A percentile compares a stretch with the other conserved stretches of the same genome.
phyloP scores from a whole-genome alignment of 2,113 vertebrate species.

The Eubucco bourcierii region DNA sequence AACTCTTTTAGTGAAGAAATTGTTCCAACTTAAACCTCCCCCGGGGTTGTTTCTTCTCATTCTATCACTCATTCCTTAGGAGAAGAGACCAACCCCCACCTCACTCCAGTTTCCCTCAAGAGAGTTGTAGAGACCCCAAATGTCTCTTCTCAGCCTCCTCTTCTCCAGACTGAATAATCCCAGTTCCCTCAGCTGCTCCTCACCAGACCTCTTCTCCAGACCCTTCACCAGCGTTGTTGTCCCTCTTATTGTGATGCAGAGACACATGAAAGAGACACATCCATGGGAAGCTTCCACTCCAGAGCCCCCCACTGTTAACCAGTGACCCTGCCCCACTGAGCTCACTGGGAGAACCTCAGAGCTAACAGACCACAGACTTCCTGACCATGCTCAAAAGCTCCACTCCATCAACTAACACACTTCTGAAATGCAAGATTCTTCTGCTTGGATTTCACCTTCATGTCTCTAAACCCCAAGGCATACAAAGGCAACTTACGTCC shows the following conservation, averaged over 20 bases:
- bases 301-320: not conserved
- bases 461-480: not conserved
- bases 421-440: not conserved
- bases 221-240: no score
- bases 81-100: no score
- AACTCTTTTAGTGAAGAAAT: no score
- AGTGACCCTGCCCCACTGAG: rapidly evolving
- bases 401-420: rapidly evolving
- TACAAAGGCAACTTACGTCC: not conserved
- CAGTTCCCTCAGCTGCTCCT: no score
- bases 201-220: no score
- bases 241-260: rapidly evolving
- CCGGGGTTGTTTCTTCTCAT: no score
- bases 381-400: not conserved
- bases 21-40: no score
- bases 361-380: not conserved
- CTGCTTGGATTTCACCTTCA: not conserved
- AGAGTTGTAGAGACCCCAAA: no score
- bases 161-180: no score
- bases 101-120: no score
- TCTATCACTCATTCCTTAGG: no score
- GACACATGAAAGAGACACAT: rapidly evolving
- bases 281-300: not conserved
- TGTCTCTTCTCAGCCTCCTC: no score
- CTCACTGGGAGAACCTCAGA: not conserved